Evolutionary conservation across 2,113 vertebrate species (phyloP).

Genomic region (Nettapus auritus): DNA sequence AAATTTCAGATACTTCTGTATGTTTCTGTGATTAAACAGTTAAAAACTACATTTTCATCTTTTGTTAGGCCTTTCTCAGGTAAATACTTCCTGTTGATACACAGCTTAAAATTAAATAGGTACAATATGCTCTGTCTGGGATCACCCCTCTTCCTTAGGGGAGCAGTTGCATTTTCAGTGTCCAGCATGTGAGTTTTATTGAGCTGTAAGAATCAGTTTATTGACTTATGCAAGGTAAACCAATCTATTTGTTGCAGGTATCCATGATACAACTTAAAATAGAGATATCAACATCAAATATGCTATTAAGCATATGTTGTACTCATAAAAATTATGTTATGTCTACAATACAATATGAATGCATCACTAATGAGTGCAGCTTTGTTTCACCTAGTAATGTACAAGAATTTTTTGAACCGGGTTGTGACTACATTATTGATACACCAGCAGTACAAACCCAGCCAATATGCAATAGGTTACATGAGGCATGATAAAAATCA

Average conservation of each 20-base stretch:
- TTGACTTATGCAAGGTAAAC: not conserved
- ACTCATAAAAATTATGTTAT: not conserved
- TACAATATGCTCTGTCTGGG: not conserved
- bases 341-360: not conserved
- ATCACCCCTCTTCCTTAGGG: not conserved
- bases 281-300: not conserved
- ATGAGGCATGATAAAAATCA: not conserved
- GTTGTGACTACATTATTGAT: not conserved
- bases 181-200: not conserved
- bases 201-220: not conserved
- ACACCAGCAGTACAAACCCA: not conserved
- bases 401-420: not conserved
- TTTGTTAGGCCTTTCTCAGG: not conserved
- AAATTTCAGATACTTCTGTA: not conserved
- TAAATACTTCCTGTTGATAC: not conserved
- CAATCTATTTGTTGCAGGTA: not conserved
- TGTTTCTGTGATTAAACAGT: not conserved
- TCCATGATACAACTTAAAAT: not conserved
- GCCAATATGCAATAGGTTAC: constrained; percentile 3
- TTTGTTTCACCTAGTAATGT: not conserved
- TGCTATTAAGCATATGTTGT: not conserved
- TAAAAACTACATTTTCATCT: not conserved
- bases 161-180: not conserved
- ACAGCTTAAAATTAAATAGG: not conserved
- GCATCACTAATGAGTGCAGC: not conserved